Percentiles rank a stretch among this genome's conserved stretches.
Evolutionary conservation across 1,140 invertebrate genomes (phyloP).

Genomic region (Eumaeus atala): DNA sequence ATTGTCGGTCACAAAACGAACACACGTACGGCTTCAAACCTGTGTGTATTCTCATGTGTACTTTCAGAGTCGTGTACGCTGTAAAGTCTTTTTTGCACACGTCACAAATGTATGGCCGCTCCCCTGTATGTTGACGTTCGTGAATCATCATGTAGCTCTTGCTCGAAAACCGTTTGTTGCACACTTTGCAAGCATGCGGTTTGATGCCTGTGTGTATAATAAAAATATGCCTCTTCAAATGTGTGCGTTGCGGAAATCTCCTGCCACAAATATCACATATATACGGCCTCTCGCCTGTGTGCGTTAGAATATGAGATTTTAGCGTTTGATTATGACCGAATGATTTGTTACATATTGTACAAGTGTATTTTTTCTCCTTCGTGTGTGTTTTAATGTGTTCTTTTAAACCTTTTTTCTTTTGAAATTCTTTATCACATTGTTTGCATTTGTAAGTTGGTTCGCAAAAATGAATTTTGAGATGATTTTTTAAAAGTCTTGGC

Average conservation of each 20-base stretch:
- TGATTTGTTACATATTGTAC: constrained; percentile 81
- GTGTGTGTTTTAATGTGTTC: constrained; percentile 60
- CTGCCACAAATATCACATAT: constrained; percentile 87
- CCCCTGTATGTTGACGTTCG: constrained; percentile 72
- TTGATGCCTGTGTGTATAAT: constrained; percentile 77
- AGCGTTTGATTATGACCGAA: constrained; percentile 86
- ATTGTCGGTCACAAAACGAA: constrained; percentile 83
- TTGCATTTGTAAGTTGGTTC: constrained; percentile 47
- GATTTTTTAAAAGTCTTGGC: constrained; percentile 43
- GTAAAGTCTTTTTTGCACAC: constrained; percentile 69
- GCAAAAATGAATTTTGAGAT: constrained; percentile 39
- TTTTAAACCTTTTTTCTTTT: constrained; percentile 52
- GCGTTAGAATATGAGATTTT: constrained; percentile 86
- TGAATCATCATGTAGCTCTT: constrained; percentile 80
- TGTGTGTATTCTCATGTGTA: constrained; percentile 78
- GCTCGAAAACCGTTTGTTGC: constrained; percentile 85
- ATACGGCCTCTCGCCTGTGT: constrained; percentile 92
- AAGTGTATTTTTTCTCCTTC: constrained; percentile 77
- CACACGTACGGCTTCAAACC: constrained; percentile 82
- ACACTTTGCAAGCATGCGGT: constrained; percentile 89
- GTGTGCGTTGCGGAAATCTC: constrained; percentile 86
- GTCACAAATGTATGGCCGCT: constrained; percentile 75
- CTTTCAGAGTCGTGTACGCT: constrained; percentile 73
- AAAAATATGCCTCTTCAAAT: constrained; percentile 83
- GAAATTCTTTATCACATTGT: constrained; percentile 48